phyloP scores from a whole-genome alignment of 1,140 invertebrate genomes.

The Dinoponera quadriceps region DNA sequence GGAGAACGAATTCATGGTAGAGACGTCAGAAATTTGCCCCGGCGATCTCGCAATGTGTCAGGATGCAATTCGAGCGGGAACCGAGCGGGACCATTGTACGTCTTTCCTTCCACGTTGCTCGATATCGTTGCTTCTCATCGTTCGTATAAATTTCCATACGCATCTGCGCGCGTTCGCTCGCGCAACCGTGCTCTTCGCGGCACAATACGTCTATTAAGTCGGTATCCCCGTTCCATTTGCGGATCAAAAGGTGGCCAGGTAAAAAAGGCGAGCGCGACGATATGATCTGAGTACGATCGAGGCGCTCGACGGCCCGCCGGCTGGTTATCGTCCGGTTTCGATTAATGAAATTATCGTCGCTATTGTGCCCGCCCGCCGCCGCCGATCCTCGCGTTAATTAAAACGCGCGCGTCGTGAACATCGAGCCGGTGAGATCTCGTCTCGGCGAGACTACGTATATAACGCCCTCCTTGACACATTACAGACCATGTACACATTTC shows the following conservation, averaged over 20 bases:
- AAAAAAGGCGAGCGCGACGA: conserved; percentile 14
- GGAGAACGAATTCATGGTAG: conserved; percentile 65
- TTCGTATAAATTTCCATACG: conserved; percentile 81
- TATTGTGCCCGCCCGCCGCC: background rate
- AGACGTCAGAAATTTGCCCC: conserved; percentile 70
- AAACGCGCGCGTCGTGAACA: background rate
- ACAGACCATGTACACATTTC: no score
- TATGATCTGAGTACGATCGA: background rate
- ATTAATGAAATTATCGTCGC: background rate
- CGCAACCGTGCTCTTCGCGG: conserved; percentile 62
- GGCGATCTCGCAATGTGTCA: conserved; percentile 54
- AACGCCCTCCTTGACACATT: background rate
- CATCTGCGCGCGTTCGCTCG: conserved; percentile 56
- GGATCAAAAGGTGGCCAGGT: conserved; percentile 4
- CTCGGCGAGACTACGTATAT: background rate
- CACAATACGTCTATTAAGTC: conserved; percentile 78
- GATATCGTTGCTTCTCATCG: conserved; percentile 74
- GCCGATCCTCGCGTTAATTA: background rate
- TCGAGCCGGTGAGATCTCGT: background rate
- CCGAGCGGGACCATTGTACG: conserved; percentile 66
- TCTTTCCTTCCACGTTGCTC: conserved; percentile 54
- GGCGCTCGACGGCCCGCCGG: no score
- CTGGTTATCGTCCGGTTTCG: background rate
- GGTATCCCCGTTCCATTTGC: conserved; percentile 46
- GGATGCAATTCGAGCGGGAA: conserved; percentile 11